These are phyloP conservation scores for Saccostrea cuccullata DNA, from an alignment of 1,140 invertebrate genomes.

Conservation along the genomic window DNA sequence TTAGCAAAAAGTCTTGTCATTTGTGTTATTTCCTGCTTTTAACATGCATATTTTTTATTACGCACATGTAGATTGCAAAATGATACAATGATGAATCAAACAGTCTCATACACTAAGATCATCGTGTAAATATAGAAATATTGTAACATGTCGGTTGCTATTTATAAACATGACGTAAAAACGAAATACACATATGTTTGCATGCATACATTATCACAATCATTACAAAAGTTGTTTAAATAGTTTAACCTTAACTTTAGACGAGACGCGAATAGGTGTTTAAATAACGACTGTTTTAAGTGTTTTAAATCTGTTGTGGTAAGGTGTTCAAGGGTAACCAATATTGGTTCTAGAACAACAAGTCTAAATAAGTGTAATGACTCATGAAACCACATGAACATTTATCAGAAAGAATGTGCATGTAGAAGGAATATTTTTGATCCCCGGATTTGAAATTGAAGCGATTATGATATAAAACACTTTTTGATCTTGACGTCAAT, in stretches of 20 bases:
- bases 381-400: constrained; percentile 27
- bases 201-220: neutral
- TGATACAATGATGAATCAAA: no score
- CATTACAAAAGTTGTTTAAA: neutral
- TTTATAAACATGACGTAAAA: constrained; percentile 17
- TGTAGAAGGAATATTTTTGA: neutral
- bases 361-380: constrained; percentile 28
- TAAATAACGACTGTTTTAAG: constrained; percentile 25
- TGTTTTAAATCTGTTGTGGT: constrained; percentile 5
- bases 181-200: neutral
- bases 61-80: no score
- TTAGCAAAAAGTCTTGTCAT: no score
- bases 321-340: constrained; percentile 26
- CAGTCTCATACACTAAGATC: no score
- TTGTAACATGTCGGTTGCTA: neutral
- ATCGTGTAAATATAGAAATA: no score
- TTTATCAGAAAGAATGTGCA: constrained; percentile 2
- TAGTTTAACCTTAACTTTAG: constrained; percentile 12
- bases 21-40: no score
- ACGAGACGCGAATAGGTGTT: constrained; percentile 5
- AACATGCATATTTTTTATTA: no score
- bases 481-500: constrained; percentile 25
- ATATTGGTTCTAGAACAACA: constrained; percentile 21
- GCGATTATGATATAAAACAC: constrained; percentile 11
- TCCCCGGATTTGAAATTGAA: constrained; percentile 26